Evolutionary conservation across 2,888 invertebrate genomes (phyloP).

Genomic region (Myopa testacea): DNA sequence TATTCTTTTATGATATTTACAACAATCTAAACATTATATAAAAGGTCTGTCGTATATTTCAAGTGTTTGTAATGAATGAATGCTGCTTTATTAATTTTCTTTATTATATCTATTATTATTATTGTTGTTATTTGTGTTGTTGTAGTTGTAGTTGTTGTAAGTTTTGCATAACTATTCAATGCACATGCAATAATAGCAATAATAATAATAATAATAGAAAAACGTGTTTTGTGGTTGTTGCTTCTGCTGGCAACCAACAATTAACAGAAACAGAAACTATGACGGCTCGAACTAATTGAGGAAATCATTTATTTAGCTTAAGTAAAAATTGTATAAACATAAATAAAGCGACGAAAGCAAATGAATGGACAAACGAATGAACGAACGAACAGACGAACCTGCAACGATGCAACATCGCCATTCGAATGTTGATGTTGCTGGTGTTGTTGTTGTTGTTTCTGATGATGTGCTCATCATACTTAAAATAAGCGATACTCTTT

Average conservation of each 20-base stretch:
- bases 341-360: background rate
- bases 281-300: conserved; percentile 17
- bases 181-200: background rate
- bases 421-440: background rate
- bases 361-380: background rate
- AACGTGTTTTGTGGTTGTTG: background rate
- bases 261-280: conserved; percentile 1
- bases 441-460: background rate
- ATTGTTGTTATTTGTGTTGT: too few species aligned
- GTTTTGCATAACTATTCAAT: background rate
- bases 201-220: background rate
- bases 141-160: too few species aligned
- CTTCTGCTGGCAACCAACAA: background rate
- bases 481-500: background rate
- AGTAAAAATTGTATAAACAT: conserved; percentile 14
- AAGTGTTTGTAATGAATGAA: too few species aligned
- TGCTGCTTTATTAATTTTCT: too few species aligned
- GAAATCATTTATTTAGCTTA: conserved; percentile 26
- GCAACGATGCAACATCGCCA: background rate
- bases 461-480: background rate
- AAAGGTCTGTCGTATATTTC: too few species aligned
- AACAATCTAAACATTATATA: too few species aligned
- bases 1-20: too few species aligned
- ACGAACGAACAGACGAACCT: background rate
- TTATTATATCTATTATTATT: too few species aligned